Percentiles rank a stretch among this genome's conserved stretches.
phyloP scores from a whole-genome alignment of 2,113 vertebrate genomes.

The Pithys albifrons region DNA sequence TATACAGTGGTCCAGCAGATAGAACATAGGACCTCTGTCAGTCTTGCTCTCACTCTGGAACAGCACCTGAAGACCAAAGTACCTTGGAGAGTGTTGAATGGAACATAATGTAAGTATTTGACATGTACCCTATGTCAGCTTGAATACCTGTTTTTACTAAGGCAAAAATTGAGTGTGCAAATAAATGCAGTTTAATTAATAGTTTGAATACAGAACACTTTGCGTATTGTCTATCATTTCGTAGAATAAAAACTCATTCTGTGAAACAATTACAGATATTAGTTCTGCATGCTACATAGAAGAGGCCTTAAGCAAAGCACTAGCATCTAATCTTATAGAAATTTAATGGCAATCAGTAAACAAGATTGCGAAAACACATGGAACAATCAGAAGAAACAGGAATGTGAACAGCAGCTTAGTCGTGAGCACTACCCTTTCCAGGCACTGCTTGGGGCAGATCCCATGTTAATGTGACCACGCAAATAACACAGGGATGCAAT shows the following conservation, averaged over 20 bases:
- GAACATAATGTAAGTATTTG: not conserved
- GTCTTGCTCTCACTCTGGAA: not conserved
- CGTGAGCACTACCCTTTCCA: not conserved
- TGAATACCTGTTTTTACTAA: not conserved
- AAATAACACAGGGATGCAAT: not conserved
- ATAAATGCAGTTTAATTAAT: not conserved
- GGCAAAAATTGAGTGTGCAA: not conserved
- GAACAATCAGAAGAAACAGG: not conserved
- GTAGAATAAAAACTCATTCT: not conserved
- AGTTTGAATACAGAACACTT: not conserved
- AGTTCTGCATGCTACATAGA: not conserved
- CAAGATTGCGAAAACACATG: not conserved
- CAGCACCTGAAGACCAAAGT: not conserved
- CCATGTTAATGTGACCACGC: not conserved
- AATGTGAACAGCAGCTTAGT: not conserved
- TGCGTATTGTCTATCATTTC: not conserved
- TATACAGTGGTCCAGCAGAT: not conserved
- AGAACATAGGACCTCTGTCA: not conserved
- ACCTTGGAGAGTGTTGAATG: not conserved
- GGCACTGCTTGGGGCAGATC: not conserved
- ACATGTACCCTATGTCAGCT: not conserved
- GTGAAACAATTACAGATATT: not conserved
- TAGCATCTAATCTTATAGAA: not conserved
- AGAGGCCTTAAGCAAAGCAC: not conserved
- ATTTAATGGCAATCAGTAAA: not conserved